Conservation (phyloP, 35 echinoderm and acorn worm genomes). For the Eucidaris tribuloides region DNA sequence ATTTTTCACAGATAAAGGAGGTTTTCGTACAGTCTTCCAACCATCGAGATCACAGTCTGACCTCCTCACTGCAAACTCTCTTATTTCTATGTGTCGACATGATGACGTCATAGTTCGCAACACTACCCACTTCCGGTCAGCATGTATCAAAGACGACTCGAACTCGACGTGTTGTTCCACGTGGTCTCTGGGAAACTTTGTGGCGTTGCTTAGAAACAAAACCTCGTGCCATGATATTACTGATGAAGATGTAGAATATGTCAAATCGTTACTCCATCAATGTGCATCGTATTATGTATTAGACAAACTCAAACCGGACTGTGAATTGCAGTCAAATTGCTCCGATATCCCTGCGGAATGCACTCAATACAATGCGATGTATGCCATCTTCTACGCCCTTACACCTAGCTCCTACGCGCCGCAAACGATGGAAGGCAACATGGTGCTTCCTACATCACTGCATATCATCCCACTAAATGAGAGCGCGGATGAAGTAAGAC, state of each 20-base stretch:
- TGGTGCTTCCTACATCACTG: neutral
- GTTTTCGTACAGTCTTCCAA: too few relatives aligned
- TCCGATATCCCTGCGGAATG: neutral
- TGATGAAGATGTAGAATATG: slow-evolving; percentile 41
- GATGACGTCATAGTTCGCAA: neutral
- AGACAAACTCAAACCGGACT: neutral
- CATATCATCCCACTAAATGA: neutral
- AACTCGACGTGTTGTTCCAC: slow-evolving; percentile 30
- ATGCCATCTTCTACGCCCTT: neutral
- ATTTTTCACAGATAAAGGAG: too few relatives aligned
- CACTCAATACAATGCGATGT: neutral
- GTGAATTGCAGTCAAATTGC: neutral
- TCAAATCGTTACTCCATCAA: slow-evolving; percentile 16
- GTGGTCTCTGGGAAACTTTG: slow-evolving; percentile 65
- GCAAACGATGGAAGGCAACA: neutral
- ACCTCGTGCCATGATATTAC: slow-evolving; percentile 54
- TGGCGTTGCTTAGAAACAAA: slow-evolving; percentile 56
- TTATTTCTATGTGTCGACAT: neutral
- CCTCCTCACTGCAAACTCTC: too few relatives aligned
- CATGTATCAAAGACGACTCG: neutral
- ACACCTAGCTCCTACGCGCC: neutral
- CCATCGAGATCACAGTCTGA: too few relatives aligned
- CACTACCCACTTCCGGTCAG: neutral
- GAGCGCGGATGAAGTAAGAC: neutral
- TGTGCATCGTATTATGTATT: slow-evolving; percentile 2